Percentiles rank a stretch among this genome's conserved stretches.
These are phyloP conservation scores for Melanerpes formicivorus DNA, from an alignment of 2,113 vertebrate genomes.

Conservation along the genomic window DNA sequence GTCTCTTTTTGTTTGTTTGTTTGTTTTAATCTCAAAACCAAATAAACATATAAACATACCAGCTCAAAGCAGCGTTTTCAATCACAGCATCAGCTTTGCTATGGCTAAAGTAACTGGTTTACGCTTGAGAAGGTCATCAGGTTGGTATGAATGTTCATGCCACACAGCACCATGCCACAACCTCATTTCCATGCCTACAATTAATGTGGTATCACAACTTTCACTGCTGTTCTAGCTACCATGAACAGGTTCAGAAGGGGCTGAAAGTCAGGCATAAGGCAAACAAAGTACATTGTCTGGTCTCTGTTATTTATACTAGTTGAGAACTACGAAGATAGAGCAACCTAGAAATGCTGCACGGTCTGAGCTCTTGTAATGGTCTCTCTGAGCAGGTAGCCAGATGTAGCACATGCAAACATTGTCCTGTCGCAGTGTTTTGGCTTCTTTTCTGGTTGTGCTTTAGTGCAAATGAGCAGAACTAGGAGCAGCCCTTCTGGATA, in stretches of 20 bases:
- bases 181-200: background rate
- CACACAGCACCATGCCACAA: background rate
- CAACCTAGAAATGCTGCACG: background rate
- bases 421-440: background rate
- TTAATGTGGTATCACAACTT: background rate
- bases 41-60: background rate
- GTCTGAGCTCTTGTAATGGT: background rate
- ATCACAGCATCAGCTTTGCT: background rate
- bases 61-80: background rate
- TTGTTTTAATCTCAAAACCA: background rate
- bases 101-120: background rate
- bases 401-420: fast-evolving
- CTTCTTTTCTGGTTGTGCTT: background rate
- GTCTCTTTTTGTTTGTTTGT: background rate
- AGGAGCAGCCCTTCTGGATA: background rate
- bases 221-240: background rate
- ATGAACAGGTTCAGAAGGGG: background rate
- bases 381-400: background rate
- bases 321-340: background rate
- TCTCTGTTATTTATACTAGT: background rate
- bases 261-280: background rate
- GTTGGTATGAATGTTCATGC: background rate
- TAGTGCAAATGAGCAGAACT: background rate
- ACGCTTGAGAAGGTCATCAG: background rate
- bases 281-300: background rate